These are phyloP conservation scores for Neopipo cinnamomea DNA, from an alignment of 2,113 vertebrate species.

Conservation along the genomic window DNA sequence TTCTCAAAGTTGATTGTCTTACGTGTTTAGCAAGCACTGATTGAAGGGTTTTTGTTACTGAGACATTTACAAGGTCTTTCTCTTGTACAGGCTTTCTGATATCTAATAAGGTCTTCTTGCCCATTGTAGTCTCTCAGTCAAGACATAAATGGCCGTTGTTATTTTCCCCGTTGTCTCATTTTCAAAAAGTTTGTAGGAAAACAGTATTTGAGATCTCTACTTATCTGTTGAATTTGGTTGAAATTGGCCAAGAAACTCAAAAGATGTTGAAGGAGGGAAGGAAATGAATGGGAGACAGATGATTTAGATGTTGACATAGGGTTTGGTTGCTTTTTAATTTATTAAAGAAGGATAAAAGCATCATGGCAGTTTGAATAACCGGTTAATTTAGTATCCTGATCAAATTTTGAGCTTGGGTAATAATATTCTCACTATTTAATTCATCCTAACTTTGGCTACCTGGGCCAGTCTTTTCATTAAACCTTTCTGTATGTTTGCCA, in stretches of 20 bases:
- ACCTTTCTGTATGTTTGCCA: background rate
- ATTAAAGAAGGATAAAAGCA: background rate
- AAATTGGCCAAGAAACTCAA: background rate
- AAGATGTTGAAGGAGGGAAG: background rate
- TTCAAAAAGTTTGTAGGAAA: background rate
- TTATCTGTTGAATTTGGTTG: background rate
- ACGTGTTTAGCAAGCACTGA: background rate
- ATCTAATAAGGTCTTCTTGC: background rate
- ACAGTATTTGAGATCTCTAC: background rate
- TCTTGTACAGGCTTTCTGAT: background rate
- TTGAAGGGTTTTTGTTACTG: background rate
- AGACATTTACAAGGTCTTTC: background rate
- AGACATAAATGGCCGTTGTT: background rate
- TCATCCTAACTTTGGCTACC: background rate
- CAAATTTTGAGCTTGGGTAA: conserved; percentile 7
- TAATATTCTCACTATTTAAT: conserved; percentile 29
- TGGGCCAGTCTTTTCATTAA: conserved; percentile 5
- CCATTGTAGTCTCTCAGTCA: background rate
- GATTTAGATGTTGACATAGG: background rate
- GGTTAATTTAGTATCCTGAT: conserved; percentile 8
- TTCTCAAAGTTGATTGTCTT: background rate
- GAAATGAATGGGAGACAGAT: background rate
- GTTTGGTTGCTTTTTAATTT: background rate
- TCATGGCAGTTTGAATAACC: background rate
- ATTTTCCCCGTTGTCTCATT: background rate